Conservation (phyloP, 2,888 invertebrate species). For the Girardia tigrina region DNA sequence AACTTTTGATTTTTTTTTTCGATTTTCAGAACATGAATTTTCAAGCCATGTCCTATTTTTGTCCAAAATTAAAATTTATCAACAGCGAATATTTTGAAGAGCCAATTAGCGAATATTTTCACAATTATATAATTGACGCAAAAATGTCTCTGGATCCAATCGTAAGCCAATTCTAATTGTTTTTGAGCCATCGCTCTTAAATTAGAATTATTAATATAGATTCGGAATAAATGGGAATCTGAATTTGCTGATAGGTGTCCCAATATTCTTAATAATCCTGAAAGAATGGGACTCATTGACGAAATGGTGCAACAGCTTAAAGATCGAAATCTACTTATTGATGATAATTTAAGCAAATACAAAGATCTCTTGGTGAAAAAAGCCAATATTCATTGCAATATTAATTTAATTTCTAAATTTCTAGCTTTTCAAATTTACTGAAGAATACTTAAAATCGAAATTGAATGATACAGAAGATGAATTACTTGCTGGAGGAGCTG, state of each 20-base stretch:
- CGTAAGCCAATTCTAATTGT: conserved; percentile 32
- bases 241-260: conserved; percentile 35
- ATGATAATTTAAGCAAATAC: conserved; percentile 34
- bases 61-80: conserved; percentile 35
- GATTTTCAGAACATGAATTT: conserved; percentile 27
- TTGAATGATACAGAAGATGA: conserved; percentile 33
- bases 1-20: too few species aligned
- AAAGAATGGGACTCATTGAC: conserved; percentile 32
- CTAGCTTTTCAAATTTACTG: conserved; percentile 34
- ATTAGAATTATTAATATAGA: conserved; percentile 16
- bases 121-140: conserved; percentile 33
- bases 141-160: conserved; percentile 33
- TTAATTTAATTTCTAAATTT: not conserved
- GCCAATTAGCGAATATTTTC: conserved; percentile 27
- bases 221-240: conserved; percentile 35
- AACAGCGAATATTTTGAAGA: conserved; percentile 34
- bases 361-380: conserved; percentile 32
- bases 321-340: conserved; percentile 32
- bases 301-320: conserved; percentile 30
- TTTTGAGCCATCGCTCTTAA: not conserved
- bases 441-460: conserved; percentile 34
- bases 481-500: conserved; percentile 26
- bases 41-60: conserved; percentile 35
- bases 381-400: not conserved
- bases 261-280: conserved; percentile 10